Evolutionary conservation across 2,113 vertebrate genomes (phyloP).

Genomic region (Myotis yumanensis): DNA sequence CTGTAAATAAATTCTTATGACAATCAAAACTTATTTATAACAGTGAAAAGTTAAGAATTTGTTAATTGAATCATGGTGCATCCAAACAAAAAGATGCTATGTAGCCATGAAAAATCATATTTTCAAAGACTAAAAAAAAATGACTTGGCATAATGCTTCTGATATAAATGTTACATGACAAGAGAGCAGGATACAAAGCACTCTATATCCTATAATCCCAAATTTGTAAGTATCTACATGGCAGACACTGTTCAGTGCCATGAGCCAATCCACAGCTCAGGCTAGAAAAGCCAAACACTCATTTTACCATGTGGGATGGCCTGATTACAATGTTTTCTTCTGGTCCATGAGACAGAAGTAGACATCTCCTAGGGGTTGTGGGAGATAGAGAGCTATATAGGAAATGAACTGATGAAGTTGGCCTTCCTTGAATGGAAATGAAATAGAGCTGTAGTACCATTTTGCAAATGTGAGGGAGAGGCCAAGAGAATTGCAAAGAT

Average conservation of each 20-base stretch:
- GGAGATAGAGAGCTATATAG: not conserved
- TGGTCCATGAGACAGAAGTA: not conserved
- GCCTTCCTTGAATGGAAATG: not conserved
- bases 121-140: not conserved
- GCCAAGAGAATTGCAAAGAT: not conserved
- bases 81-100: not conserved
- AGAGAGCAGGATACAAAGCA: not conserved
- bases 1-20: not conserved
- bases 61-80: not conserved
- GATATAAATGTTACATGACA: not conserved
- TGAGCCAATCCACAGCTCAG: not conserved
- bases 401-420: not conserved
- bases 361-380: not conserved
- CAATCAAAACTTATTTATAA: slow-evolving; percentile 9
- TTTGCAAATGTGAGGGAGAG: not conserved
- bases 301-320: not conserved
- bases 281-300: not conserved
- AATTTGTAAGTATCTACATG: not conserved
- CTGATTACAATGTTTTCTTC: not conserved
- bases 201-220: not conserved
- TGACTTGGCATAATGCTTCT: not conserved
- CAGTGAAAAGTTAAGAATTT: not conserved
- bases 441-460: not conserved
- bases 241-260: not conserved
- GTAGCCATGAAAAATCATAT: not conserved